Percentiles rank a stretch among this genome's conserved stretches.
These are phyloP conservation scores for Aproaerema taeniolella DNA, from an alignment of 2,888 invertebrate species.

Conservation along the genomic window DNA sequence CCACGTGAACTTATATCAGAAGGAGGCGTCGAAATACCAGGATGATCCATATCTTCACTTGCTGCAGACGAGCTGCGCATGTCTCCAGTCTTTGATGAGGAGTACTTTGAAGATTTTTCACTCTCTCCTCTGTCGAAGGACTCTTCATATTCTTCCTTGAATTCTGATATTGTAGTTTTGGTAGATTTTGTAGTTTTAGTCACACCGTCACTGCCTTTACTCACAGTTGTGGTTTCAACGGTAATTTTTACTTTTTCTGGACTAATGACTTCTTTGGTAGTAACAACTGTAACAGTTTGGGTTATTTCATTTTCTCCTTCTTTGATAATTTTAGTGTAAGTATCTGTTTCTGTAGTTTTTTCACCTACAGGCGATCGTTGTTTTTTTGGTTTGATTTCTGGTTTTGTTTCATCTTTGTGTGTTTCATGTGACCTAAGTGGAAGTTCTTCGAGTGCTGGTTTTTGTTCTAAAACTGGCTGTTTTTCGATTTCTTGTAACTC, in stretches of 20 bases:
- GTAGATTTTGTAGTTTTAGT: slow-evolving; percentile 71
- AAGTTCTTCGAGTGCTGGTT: slow-evolving; percentile 34
- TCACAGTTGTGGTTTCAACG: slow-evolving; percentile 67
- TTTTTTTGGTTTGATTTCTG: slow-evolving; percentile 46
- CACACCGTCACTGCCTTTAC: slow-evolving; percentile 60
- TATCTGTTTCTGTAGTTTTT: slow-evolving; percentile 66
- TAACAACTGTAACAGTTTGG: slow-evolving; percentile 69
- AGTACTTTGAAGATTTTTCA: slow-evolving; percentile 70
- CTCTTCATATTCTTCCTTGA: slow-evolving; percentile 69
- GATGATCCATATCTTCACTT: slow-evolving; percentile 80
- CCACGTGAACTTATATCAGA: slow-evolving; percentile 81
- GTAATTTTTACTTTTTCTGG: slow-evolving; percentile 69
- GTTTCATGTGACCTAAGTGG: slow-evolving; percentile 20
- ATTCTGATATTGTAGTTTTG: slow-evolving; percentile 70
- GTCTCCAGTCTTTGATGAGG: slow-evolving; percentile 71
- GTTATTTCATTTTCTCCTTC: slow-evolving; percentile 65
- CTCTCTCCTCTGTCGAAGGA: slow-evolving; percentile 60
- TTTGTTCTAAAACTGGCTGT: slow-evolving; percentile 40
- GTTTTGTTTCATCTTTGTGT: slow-evolving; percentile 29
- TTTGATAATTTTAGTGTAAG: slow-evolving; percentile 59
- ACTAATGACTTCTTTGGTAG: slow-evolving; percentile 67
- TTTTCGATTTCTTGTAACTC: slow-evolving; percentile 58
- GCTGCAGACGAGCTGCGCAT: slow-evolving; percentile 79
- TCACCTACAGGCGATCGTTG: slow-evolving; percentile 66
- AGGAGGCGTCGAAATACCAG: slow-evolving; percentile 74